Base-by-base conservation (phyloP, 2,888 invertebrate species). In the Tillus elongatus region DNA sequence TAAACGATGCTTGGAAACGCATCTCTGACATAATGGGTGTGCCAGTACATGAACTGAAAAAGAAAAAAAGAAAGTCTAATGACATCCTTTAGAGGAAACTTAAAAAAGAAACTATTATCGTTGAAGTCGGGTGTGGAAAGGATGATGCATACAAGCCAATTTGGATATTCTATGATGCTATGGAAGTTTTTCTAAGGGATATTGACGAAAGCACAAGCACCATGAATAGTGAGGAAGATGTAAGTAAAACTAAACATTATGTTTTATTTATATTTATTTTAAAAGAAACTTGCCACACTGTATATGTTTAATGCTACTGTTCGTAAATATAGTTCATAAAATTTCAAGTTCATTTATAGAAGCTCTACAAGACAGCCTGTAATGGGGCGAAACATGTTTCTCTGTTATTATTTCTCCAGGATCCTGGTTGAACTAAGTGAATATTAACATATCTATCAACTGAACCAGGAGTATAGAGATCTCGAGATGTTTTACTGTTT, bases 81-180 rank as follows among this genome's bases (percentile, higher is more conserved):
- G 36, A 13, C 36, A 10, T 10, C 33, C 10, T 40, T 40, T 26
- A 19, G 40, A 28, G 10, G 3, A 3, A 15, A 40, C 28, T 28
- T 27, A 28, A 27, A 28, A 12, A 35, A 29, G 35, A 35, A 35
- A 9, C 2, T 13, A 35, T 12, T n/a, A 9, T 30, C 15, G 2
- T 4, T 35, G 8, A 27, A 35, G 3, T 28, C 28, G 10, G 35
- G 35, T 3, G 12, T 14, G 31, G 39, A 14, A 14, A 16, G 14
- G 30, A 39, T 36, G 36, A 39, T 26, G n/a, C 28, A n/a, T 39
- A 30, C 24, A 36, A 39, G 10, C 39, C 39, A 8, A 39, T 36
- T 15, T 39, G 39, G 39, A 4, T 11, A 3, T 12, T 30, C 9
- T 39, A 30, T 15, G 36, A 37, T n/a, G 10, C 26, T 15, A 3